phyloP scores from a whole-genome alignment of 2,888 invertebrate genomes.

The Zygogramma bicolorata region DNA sequence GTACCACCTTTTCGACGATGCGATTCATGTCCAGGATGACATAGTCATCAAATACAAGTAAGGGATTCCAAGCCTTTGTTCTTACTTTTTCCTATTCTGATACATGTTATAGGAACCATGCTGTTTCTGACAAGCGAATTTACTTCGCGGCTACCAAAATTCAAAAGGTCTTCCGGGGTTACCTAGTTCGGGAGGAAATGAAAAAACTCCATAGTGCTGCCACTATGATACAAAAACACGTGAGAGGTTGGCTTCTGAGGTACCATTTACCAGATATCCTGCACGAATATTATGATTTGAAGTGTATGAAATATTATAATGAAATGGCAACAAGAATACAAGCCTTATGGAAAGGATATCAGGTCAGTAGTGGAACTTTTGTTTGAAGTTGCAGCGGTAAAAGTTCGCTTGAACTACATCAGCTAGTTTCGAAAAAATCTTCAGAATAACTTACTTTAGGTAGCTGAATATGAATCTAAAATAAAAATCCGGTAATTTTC shows the following conservation, averaged over 20 bases:
- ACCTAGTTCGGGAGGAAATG: conserved; percentile 52
- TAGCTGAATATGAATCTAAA: too few species aligned
- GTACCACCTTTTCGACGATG: conserved; percentile 56
- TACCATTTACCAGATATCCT: conserved; percentile 49
- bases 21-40: neutral
- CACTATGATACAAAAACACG: conserved; percentile 58
- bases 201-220: conserved; percentile 53
- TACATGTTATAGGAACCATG: conserved; percentile 29
- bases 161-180: conserved; percentile 59
- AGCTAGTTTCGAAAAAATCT: too few species aligned
- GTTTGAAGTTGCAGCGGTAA: neutral
- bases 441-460: too few species aligned
- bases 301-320: conserved; percentile 49
- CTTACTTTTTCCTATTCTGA: too few species aligned
- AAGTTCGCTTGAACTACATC: too few species aligned
- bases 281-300: conserved; percentile 45
- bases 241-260: conserved; percentile 59
- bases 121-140: conserved; percentile 12
- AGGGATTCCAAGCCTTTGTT: neutral
- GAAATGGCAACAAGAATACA: conserved; percentile 61
- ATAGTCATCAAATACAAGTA: conserved; percentile 13
- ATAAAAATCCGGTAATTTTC: too few species aligned
- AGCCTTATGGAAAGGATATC: conserved; percentile 61
- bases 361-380: conserved; percentile 49
- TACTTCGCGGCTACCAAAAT: conserved; percentile 58